Conservation (phyloP, 2,797 vertebrate genomes). For the Etheostoma nigrum region DNA sequence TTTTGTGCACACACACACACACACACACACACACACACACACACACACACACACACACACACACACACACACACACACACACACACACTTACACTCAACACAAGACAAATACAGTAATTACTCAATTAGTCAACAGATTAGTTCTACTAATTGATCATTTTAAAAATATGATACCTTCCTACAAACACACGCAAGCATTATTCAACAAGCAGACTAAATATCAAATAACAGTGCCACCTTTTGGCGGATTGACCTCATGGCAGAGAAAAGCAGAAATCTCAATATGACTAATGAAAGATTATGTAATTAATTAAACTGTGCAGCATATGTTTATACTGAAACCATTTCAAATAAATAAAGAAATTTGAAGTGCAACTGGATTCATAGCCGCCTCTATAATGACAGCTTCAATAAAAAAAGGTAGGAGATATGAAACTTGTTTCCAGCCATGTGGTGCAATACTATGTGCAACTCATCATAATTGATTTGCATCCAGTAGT, state of each 20-base stretch:
- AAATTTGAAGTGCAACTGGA: neutral
- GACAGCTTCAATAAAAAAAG: neutral
- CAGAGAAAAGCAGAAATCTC: constrained; percentile 18
- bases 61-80: constrained; percentile 9
- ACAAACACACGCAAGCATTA: constrained; percentile 37
- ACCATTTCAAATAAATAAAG: neutral
- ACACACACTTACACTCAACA: neutral
- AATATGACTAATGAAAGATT: neutral
- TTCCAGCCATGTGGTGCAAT: constrained; percentile 16
- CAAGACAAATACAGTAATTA: neutral
- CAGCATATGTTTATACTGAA: constrained; percentile 1
- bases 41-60: too few relatives aligned
- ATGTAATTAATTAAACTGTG: constrained; percentile 8
- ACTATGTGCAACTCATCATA: constrained; percentile 7
- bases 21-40: too few relatives aligned
- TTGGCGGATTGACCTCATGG: constrained; percentile 49
- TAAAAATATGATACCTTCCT: neutral
- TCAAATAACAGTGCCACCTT: constrained; percentile 59
- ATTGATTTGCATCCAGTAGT: constrained; percentile 26
- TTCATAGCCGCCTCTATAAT: neutral
- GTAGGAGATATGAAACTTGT: neutral
- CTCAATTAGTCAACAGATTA: constrained; percentile 15
- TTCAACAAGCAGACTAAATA: constrained; percentile 15
- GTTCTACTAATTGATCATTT: neutral
- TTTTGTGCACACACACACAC: constrained; percentile 5